Base-by-base conservation (phyloP, 2,113 vertebrate genomes). In the Callipepla californica region DNA sequence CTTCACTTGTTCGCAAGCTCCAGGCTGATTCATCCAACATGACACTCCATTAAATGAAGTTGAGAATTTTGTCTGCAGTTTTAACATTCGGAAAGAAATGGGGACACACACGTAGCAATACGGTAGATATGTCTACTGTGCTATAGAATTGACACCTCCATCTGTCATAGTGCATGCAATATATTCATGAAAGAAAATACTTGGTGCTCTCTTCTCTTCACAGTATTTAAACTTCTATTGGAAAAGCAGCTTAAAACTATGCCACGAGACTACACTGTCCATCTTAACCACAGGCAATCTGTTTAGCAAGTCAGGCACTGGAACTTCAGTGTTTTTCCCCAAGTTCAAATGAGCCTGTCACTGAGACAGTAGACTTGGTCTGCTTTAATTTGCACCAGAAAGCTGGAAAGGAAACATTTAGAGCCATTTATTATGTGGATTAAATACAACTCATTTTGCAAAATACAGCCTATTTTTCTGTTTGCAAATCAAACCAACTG, bases 361-460 rank as follows among this genome's bases (percentile, higher is more conserved):
- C 76, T 30, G 86, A 89, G 96, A 97, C 88, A 96, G 95, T 72
- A 92, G 87, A 97, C 92, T 96, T 96, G 94, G 96, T 96, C 89
- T 95, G 95, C 95, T 95, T 95, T 96, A 95, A 96, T 96, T 93
- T 94, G 95, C 97, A 97, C 92, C 87, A 97, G 85, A 94, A 96
- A 97, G 96, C 94, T 96, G 97, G 90, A 79, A 96, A 90, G 73
- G 90, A 96, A 97, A 98, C 93, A 97, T 88, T 95, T 94, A 96
- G 97, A 98, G 94, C 89, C 92, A 95, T 97, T 89, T 98, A 97
- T 97, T 96, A 94, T 94, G 85, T 96, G 93, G 96, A 97, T 96
- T 97, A 97, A 97, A 96, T 97, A 93, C 3, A 78, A 95, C 89
- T 93, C 94, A 92, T 91, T 96, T 96, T 95, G 95, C 91, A 97